Evolutionary conservation across 2,888 invertebrate genomes (phyloP).

Genomic region (Chaetoderma sp.): DNA sequence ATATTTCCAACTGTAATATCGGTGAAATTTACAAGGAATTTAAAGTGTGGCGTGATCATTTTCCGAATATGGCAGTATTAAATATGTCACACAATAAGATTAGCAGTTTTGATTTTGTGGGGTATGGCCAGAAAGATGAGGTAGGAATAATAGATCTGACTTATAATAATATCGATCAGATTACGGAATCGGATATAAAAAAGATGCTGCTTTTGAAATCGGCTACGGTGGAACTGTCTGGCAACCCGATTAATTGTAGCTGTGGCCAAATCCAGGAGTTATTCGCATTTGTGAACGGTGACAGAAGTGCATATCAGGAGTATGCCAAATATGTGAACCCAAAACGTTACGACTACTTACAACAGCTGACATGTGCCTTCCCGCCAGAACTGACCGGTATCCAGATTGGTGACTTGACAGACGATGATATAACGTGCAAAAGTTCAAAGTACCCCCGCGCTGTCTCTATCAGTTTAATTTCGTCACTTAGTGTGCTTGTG

Average conservation of each 20-base stretch:
- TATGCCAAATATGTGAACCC: not conserved
- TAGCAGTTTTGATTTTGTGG: constrained; percentile 32
- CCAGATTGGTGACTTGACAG: not conserved
- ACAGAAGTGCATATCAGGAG: too few species aligned
- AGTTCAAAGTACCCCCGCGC: not conserved
- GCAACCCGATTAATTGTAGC: constrained; percentile 48
- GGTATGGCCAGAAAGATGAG: not conserved
- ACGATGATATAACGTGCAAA: not conserved
- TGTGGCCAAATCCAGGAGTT: constrained; percentile 30
- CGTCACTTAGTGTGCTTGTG: constrained; percentile 28
- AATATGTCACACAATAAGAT: constrained; percentile 50
- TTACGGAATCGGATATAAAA: constrained; percentile 38
- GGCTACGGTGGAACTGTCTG: constrained; percentile 43
- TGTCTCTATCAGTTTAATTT: constrained; percentile 28
- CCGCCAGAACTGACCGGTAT: constrained; percentile 23
- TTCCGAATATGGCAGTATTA: constrained; percentile 41
- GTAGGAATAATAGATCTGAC: constrained; percentile 34
- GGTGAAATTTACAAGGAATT: constrained; percentile 29
- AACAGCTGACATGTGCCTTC: constrained; percentile 33
- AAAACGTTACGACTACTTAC: constrained; percentile 27
- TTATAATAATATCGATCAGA: constrained; percentile 43
- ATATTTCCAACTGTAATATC: not conserved
- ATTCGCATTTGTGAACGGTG: not conserved
- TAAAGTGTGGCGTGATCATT: constrained; percentile 43
- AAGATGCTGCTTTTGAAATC: constrained; percentile 35